Conservation (phyloP, 2,888 invertebrate genomes). For the Syritta pipiens region DNA sequence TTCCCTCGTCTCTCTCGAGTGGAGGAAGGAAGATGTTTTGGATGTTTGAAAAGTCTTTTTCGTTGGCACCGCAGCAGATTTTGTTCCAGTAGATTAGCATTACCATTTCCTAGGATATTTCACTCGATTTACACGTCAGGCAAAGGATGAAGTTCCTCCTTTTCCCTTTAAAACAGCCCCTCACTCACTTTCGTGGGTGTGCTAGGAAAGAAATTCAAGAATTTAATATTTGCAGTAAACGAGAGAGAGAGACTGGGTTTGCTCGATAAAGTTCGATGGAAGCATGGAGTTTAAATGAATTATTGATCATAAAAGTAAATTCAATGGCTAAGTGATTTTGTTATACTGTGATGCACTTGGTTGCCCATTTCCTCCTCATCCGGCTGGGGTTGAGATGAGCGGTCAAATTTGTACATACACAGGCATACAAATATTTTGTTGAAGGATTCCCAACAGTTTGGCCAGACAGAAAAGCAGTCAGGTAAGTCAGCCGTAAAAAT, state of each 20-base stretch:
- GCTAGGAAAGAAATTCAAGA: not conserved
- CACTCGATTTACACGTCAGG: constrained; percentile 42
- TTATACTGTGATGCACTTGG: constrained; percentile 26
- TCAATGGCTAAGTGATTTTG: constrained; percentile 62
- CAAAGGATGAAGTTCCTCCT: not conserved
- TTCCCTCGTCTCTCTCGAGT: constrained; percentile 18
- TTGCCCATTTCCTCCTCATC: not conserved
- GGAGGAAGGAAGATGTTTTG: constrained; percentile 50
- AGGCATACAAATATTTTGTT: not conserved
- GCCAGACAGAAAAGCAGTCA: constrained; percentile 19
- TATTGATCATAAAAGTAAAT: constrained; percentile 67
- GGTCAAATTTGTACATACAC: not conserved
- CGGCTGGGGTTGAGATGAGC: not conserved
- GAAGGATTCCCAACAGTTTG: constrained; percentile 3
- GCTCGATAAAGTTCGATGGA: not conserved
- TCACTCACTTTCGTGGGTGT: not conserved
- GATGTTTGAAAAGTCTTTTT: constrained; percentile 32
- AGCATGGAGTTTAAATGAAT: constrained; percentile 57
- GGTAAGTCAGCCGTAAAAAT: constrained; percentile 42
- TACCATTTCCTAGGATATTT: constrained; percentile 33
- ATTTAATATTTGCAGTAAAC: constrained; percentile 37
- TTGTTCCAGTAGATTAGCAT: constrained; percentile 65
- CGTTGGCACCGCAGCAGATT: constrained; percentile 27
- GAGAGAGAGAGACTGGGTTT: not conserved
- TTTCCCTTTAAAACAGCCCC: not conserved